phyloP scores from a whole-genome alignment of 1,140 invertebrate genomes.

The Drosophila santomea region DNA sequence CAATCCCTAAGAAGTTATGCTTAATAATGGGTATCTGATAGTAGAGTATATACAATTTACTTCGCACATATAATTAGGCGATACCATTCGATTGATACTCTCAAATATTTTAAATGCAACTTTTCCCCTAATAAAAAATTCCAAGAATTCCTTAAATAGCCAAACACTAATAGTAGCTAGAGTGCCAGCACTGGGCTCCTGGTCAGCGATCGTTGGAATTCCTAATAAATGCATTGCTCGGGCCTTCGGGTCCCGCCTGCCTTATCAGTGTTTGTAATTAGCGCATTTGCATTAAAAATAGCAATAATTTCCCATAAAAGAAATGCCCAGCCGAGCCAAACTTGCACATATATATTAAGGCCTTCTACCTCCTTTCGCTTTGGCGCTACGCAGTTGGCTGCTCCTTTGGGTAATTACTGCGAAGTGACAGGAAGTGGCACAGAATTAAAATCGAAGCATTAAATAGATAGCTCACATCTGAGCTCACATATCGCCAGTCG shows the following conservation, averaged over 20 bases:
- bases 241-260: slow-evolving; percentile 25
- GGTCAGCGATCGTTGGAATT: slow-evolving; percentile 51
- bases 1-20: too few relatives aligned
- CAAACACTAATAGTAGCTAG: background rate
- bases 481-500: slow-evolving; percentile 53
- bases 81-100: too few relatives aligned
- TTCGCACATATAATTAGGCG: too few relatives aligned
- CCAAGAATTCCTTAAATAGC: too few relatives aligned
- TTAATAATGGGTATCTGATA: too few relatives aligned
- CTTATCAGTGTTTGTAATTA: slow-evolving; percentile 83
- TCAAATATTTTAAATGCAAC: too few relatives aligned
- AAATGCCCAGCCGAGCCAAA: slow-evolving; percentile 61
- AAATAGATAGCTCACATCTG: slow-evolving; percentile 70
- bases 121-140: too few relatives aligned
- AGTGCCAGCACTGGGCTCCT: slow-evolving; percentile 8
- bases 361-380: background rate
- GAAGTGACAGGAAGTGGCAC: slow-evolving; percentile 69
- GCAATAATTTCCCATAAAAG: slow-evolving; percentile 82
- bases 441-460: slow-evolving; percentile 77
- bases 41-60: too few relatives aligned
- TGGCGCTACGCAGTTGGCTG: slow-evolving; percentile 1
- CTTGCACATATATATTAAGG: slow-evolving; percentile 33
- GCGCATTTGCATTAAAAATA: slow-evolving; percentile 83
- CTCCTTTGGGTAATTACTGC: slow-evolving; percentile 52
- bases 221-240: slow-evolving; percentile 62